These are phyloP conservation scores for Drosophila rellima DNA, from an alignment of 2,888 invertebrate species.

Conservation along the genomic window DNA sequence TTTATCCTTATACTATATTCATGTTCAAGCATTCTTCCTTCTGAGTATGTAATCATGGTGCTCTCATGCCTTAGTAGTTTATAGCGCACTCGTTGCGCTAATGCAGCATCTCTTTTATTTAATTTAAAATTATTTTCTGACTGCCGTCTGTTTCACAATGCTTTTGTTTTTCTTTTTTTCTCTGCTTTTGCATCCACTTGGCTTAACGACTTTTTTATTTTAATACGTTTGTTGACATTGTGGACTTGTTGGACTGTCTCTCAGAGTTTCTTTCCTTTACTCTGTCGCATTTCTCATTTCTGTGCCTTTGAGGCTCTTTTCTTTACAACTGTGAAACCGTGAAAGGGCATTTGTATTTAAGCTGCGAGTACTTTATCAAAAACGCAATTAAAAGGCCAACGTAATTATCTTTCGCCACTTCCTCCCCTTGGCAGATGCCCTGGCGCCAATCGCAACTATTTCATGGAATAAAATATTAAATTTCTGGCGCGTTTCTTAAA, in stretches of 20 bases:
- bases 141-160: constrained; percentile 28
- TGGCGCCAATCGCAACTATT: constrained; percentile 59
- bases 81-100: constrained; percentile 47
- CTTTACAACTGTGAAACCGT: constrained; percentile 34
- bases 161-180: constrained; percentile 11
- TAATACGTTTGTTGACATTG: constrained; percentile 81
- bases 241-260: constrained; percentile 62
- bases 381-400: constrained; percentile 50
- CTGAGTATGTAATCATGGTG: constrained; percentile 14
- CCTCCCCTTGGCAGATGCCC: neutral
- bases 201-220: constrained; percentile 80
- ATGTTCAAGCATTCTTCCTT: constrained; percentile 7
- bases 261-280: constrained; percentile 8
- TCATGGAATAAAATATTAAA: constrained; percentile 48
- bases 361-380: constrained; percentile 39
- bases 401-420: constrained; percentile 46
- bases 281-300: constrained; percentile 4
- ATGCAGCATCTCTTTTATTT: constrained; percentile 68
- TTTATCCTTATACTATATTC: constrained; percentile 6
- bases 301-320: constrained; percentile 35
- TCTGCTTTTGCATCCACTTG: constrained; percentile 67
- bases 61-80: constrained; percentile 16
- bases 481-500: constrained; percentile 47
- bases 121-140: constrained; percentile 71
- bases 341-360: constrained; percentile 37